phyloP scores from a whole-genome alignment of 2,888 invertebrate species.

The Amiota minor region DNA sequence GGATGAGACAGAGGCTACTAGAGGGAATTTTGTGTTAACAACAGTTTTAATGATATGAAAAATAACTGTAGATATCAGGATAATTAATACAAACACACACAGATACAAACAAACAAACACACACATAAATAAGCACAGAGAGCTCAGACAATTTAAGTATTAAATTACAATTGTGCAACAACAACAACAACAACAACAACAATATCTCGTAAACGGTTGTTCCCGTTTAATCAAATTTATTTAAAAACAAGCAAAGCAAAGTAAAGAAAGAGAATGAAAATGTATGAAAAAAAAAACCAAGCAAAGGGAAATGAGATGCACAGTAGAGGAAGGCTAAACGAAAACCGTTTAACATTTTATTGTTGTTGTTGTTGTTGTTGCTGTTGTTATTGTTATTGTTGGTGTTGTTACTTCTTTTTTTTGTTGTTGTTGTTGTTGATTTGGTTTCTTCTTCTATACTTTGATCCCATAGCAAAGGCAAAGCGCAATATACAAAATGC shows the following conservation, averaged over 20 bases:
- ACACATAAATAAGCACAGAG: not conserved
- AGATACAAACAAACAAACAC: not conserved
- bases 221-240: constrained; percentile 55
- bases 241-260: constrained; percentile 42
- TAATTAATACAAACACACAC: constrained; percentile 9
- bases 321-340: not conserved
- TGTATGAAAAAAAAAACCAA: not conserved
- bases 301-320: not conserved
- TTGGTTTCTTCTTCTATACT: not conserved
- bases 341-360: constrained; percentile 5
- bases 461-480: not conserved
- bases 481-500: not conserved
- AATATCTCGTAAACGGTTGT: constrained; percentile 34
- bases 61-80: too few relatives aligned
- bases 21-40: too few relatives aligned
- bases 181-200: constrained; percentile 30
- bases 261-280: too few relatives aligned
- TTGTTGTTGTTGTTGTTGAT: too few relatives aligned
- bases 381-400: not conserved
- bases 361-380: too few relatives aligned
- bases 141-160: constrained; percentile 42
- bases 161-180: constrained; percentile 50
- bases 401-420: not conserved
- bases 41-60: too few relatives aligned
- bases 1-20: too few relatives aligned